Conservation (phyloP, 35 echinoderm and acorn worm genomes). For the Lytechinus pictus region DNA sequence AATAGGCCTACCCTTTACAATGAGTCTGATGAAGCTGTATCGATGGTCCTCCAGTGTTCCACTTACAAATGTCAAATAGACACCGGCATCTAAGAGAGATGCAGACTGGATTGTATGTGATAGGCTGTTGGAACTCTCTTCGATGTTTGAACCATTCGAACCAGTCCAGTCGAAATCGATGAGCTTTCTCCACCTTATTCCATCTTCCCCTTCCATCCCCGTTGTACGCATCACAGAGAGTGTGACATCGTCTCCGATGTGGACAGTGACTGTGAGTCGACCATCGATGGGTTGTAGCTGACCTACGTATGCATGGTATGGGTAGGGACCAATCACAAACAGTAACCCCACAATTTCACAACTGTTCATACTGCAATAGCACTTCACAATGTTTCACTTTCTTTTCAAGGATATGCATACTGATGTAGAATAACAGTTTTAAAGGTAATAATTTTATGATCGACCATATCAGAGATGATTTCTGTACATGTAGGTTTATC, state of each 20-base stretch:
- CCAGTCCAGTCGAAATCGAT: no score
- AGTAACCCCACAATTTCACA: no score
- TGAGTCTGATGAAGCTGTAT: not conserved
- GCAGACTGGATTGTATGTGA: slow-evolving; percentile 2
- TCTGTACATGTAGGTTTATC: no score
- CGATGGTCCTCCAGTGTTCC: not conserved
- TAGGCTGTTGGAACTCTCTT: not conserved
- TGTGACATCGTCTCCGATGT: not conserved
- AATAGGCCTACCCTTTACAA: not conserved
- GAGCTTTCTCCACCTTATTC: not conserved
- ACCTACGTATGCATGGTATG: no score
- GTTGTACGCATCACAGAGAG: not conserved
- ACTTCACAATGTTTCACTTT: no score
- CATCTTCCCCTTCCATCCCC: not conserved
- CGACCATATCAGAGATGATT: no score
- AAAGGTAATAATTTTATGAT: no score
- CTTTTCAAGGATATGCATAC: no score
- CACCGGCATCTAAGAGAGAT: not conserved
- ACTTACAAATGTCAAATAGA: not conserved
- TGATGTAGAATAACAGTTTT: no score
- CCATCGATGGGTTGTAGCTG: not conserved
- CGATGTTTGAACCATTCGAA: not conserved
- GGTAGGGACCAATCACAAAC: no score
- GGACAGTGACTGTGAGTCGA: not conserved
- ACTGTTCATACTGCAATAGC: no score